A percentile compares a stretch with the other conserved stretches of the same genome.
These are phyloP conservation scores for Allobates femoralis DNA, from an alignment of 2,797 vertebrate genomes.

Conservation along the genomic window DNA sequence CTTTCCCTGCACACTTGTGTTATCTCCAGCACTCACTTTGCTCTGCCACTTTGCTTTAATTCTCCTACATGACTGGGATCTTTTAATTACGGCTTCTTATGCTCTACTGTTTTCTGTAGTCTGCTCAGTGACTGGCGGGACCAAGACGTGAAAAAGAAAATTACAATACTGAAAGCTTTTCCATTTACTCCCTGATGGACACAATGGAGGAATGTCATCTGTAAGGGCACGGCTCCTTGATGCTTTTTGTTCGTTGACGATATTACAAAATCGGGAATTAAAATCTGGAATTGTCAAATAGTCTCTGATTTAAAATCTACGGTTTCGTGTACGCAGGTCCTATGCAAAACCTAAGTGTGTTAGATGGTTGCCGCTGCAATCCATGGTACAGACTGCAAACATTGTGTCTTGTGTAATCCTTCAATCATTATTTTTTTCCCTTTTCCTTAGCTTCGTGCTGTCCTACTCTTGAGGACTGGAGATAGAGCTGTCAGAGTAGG, in stretches of 20 bases:
- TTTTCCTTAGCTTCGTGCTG: no score
- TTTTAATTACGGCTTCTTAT: slow-evolving; percentile 55
- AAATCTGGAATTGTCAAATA: neutral
- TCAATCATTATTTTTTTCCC: no score
- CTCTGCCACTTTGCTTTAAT: slow-evolving; percentile 30
- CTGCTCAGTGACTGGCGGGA: neutral
- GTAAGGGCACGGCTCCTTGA: neutral
- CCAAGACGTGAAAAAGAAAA: neutral
- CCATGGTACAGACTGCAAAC: no score
- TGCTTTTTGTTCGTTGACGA: neutral
- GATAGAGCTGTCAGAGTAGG: no score
- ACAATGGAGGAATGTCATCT: neutral
- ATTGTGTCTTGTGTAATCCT: no score
- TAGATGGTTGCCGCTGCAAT: no score
- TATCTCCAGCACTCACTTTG: slow-evolving; percentile 37
- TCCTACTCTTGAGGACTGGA: no score
- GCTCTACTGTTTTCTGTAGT: slow-evolving; percentile 4
- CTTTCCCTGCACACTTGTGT: slow-evolving; percentile 40
- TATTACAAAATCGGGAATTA: neutral
- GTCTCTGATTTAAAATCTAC: neutral
- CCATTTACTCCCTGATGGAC: neutral
- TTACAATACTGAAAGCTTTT: neutral
- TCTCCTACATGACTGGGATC: slow-evolving; percentile 29
- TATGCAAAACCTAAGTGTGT: neutral
- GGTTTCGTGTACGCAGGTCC: neutral